Evolutionary conservation across 2,113 vertebrate genomes (phyloP).

Genomic region (Oreochromis niloticus): DNA sequence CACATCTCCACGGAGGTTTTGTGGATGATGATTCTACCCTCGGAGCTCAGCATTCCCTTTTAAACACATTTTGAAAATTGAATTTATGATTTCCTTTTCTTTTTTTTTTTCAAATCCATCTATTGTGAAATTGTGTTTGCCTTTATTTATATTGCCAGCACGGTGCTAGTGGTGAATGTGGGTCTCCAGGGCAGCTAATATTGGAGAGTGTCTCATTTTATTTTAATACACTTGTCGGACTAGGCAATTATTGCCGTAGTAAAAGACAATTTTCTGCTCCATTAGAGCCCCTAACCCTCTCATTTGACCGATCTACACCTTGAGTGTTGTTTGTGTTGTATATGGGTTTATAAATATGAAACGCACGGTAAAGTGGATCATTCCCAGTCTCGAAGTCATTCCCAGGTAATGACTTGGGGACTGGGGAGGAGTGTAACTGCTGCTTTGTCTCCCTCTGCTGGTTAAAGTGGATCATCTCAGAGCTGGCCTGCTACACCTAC

Average conservation of each 20-base stretch:
- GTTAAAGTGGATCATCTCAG: constrained; percentile 74
- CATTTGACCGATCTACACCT: background rate
- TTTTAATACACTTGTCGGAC: background rate
- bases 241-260: background rate
- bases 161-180: background rate
- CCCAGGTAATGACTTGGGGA: background rate
- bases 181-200: constrained; percentile 14
- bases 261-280: constrained; percentile 15
- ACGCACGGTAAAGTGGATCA: background rate
- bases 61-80: background rate
- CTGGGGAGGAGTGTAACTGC: background rate
- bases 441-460: constrained; percentile 73
- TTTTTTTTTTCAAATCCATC: background rate
- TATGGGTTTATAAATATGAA: background rate
- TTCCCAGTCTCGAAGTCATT: background rate
- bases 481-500: constrained; percentile 76
- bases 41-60: background rate
- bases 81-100: background rate
- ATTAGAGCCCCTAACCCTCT: background rate
- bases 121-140: background rate
- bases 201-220: background rate
- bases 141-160: background rate
- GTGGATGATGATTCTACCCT: background rate
- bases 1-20: rapidly evolving
- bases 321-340: background rate